Evolutionary conservation across 2,888 invertebrate genomes (phyloP), one percentile per base, ranked within the genome.

Genomic region (Epinotia ramella): DNA sequence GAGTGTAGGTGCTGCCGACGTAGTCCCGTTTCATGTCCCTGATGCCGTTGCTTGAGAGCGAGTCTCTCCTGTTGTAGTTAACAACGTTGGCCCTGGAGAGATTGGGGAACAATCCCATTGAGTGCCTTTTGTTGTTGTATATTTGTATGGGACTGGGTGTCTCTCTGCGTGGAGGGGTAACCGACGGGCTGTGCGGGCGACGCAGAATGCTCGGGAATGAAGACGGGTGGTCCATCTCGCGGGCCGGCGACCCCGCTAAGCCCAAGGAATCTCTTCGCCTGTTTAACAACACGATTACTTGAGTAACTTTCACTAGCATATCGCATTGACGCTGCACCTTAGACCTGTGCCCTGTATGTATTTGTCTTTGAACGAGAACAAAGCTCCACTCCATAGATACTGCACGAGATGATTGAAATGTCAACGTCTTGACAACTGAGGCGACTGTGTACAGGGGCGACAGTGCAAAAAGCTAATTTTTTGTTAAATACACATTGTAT

Each of bases 171-270:
- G 95, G 89, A 28, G 91, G 91, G n/a, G 92, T 93, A 78, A 91
- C 88, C 56, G 92, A 92, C 13, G 93, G 92, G 80, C 94, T 95
- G 78, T 94, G 88, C 0, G 95, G 94, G 73, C 96, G 95, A 0
- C 97, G 93, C 73, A 97, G 91, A 60, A 95, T 95, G 79, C 96
- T 96, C 66, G 97, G 96, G 84, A 97, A 97, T 40, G 95, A 95
- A 28, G 97, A 96, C 0, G 97, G 97, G 86, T 97, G 97, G 80
- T 95, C 95, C 79, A 96, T 81, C 80, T 96, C 96, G 5, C 95
- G 94, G 87, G 82, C 95, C 77, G 92, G 95, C 74, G 95, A 95
- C 72, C 94, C 91, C n/a, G 96, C 95, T 77, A 96, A 86, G 56
- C 95, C 95, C 78, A 95, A 84, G 7, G 96, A 96, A 76, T 96